Base-by-base conservation (phyloP, 2,888 invertebrate genomes). In the Litoditis marina region DNA sequence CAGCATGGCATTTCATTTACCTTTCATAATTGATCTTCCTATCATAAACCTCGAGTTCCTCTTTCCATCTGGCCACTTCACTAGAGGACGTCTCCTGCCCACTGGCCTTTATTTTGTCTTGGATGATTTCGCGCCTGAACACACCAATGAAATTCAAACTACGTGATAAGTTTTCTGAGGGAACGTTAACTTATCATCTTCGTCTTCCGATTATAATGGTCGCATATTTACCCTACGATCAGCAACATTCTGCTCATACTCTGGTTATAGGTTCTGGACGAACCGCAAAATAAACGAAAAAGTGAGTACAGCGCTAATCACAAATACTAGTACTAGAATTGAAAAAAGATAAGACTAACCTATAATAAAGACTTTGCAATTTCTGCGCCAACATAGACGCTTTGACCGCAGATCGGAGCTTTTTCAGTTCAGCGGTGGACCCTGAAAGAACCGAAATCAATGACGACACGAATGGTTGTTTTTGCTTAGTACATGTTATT, bases 391-490 rank as follows among this genome's bases (percentile, higher is more conserved):
- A 51, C 59, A 69, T 52, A 1, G 66, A 54, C n/a, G 60, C 56
- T 22, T 58, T 57, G 11, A 72, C 63, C 4, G 63, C 63, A 0
- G 28, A 52, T 3, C 64, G 63, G 2, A 72, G 60, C 1, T 55
- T 55, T 49, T 62, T 64, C 6, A 72, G 51, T 34, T 72, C 72
- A 3, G 39, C 25, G 13, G 64, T 50, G 7, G 62, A 66, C 72
- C 72, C 66, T 66, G 51, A 47, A 62, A n/a, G n/a, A n/a, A n/a
- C n/a, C n/a, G n/a, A n/a, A n/a, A n/a, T n/a, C n/a, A n/a, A n/a
- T n/a, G n/a, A n/a, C n/a, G n/a, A n/a, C n/a, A n/a, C n/a, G n/a
- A n/a, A n/a, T n/a, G n/a, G n/a, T n/a, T n/a, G n/a, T n/a, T n/a
- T n/a, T n/a, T n/a, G n/a, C n/a, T n/a, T n/a, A n/a, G n/a, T n/a